Conservation (phyloP, 2,888 invertebrate genomes). For the Orthosia cruda region DNA sequence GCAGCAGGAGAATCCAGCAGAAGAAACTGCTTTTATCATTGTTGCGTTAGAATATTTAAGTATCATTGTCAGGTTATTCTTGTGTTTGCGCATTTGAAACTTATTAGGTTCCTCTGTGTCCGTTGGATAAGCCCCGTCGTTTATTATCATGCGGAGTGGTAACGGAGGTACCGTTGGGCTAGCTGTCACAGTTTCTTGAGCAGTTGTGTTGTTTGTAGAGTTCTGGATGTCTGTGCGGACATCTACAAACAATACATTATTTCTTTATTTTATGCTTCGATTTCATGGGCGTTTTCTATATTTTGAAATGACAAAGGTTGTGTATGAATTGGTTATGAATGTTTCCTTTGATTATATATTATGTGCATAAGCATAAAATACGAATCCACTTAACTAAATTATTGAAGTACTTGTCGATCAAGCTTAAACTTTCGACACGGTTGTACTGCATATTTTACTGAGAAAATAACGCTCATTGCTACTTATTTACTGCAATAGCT, state of each 20-base stretch:
- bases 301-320: background rate
- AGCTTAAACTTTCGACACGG: conserved; percentile 6
- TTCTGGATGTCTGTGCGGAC: conserved; percentile 41
- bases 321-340: too few relatives aligned
- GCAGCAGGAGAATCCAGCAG: conserved; percentile 66
- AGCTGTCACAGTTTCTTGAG: conserved; percentile 5
- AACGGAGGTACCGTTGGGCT: background rate
- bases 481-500: background rate
- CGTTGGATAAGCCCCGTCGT: background rate
- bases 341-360: too few relatives aligned
- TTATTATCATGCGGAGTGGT: background rate
- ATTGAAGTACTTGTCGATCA: background rate
- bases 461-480: background rate
- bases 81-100: conserved; percentile 62
- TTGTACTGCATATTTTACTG: background rate
- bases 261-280: background rate
- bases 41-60: conserved; percentile 72
- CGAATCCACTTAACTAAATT: too few relatives aligned
- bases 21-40: conserved; percentile 64
- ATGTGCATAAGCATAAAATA: too few relatives aligned
- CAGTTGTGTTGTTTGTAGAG: conserved; percentile 29
- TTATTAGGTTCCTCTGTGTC: conserved; percentile 35
- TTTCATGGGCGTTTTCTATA: background rate
- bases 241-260: conserved; percentile 66
- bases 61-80: conserved; percentile 62